Conservation (phyloP, 2,797 vertebrate species). For the Platyrinchus mystaceus region DNA sequence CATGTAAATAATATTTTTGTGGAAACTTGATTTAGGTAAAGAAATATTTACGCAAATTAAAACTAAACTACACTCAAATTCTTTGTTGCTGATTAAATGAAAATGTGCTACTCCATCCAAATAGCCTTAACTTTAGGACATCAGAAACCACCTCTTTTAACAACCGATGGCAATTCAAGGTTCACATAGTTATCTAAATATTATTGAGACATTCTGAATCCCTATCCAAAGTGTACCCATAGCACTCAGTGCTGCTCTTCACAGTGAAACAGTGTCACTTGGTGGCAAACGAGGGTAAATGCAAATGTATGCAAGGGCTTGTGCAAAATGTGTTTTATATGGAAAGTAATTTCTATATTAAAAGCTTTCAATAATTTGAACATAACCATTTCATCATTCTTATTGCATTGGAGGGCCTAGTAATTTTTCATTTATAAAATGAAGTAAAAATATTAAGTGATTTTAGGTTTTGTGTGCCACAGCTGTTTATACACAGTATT, state of each 20-base stretch:
- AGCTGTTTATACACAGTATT: constrained; percentile 47
- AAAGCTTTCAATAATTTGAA: background rate
- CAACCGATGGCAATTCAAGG: background rate
- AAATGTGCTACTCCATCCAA: background rate
- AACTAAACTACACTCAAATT: background rate
- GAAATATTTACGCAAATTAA: background rate
- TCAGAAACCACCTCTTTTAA: background rate
- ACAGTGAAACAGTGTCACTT: constrained; percentile 26
- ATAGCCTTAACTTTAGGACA: background rate
- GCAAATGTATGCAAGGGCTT: background rate
- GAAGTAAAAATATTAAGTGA: background rate
- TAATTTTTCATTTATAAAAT: background rate
- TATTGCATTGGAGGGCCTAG: background rate
- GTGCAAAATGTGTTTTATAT: background rate
- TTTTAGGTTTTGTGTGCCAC: constrained; percentile 39
- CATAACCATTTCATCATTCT: background rate
- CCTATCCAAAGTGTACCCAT: rapidly evolving
- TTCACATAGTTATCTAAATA: background rate
- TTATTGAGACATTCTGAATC: background rate
- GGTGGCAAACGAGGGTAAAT: background rate
- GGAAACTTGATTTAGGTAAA: background rate
- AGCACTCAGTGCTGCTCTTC: background rate
- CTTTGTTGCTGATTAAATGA: background rate
- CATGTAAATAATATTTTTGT: background rate
- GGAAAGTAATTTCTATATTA: background rate